Percentiles rank a stretch among this genome's conserved stretches.
phyloP scores from a whole-genome alignment of 2,888 invertebrate genomes.

The Cerastoderma edule region DNA sequence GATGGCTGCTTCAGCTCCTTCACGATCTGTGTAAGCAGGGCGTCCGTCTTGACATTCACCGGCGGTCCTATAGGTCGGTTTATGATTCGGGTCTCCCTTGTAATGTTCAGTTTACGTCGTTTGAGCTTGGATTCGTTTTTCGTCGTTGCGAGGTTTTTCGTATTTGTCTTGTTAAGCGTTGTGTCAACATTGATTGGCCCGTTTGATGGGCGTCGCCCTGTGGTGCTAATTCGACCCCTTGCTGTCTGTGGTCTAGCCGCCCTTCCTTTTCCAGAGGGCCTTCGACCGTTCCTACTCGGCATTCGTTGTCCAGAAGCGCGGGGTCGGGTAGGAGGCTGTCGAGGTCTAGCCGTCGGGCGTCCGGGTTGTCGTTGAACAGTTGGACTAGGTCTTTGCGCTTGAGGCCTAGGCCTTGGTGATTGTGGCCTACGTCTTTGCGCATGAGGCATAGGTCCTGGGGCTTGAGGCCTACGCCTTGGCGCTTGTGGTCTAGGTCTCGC shows the following conservation, averaged over 20 bases:
- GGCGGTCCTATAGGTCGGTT: conserved; percentile 17
- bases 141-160: not conserved
- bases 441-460: too few species aligned
- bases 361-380: too few species aligned
- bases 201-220: too few species aligned
- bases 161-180: too few species aligned
- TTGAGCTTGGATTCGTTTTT: not conserved
- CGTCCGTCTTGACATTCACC: conserved; percentile 1
- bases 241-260: not conserved
- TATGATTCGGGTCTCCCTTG: conserved; percentile 10
- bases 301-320: not conserved
- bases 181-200: too few species aligned
- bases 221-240: not conserved
- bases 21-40: not conserved
- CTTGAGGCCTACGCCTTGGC: too few species aligned
- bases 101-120: conserved; percentile 5
- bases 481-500: too few species aligned
- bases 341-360: too few species aligned
- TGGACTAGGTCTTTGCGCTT: too few species aligned
- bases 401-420: too few species aligned
- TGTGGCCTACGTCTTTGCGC: too few species aligned
- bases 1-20: conserved; percentile 4
- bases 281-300: conserved; percentile 5
- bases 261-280: not conserved
- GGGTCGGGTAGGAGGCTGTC: too few species aligned